Percentiles rank a stretch among this genome's conserved stretches.
phyloP scores from a whole-genome alignment of 1,140 invertebrate genomes.

The Centruroides sculpturatus region DNA sequence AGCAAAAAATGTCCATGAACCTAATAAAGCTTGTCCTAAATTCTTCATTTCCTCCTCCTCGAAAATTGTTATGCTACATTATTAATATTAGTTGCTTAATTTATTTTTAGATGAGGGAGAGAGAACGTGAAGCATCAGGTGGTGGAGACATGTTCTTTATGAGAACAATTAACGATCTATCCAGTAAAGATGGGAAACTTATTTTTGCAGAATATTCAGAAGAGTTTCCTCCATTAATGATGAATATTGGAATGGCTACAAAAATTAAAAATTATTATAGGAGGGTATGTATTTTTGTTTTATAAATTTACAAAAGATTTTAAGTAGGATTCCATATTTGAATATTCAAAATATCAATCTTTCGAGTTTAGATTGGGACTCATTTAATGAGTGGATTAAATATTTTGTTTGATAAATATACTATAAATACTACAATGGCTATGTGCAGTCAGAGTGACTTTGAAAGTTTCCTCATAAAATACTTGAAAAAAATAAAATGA shows the following conservation, averaged over 20 bases:
- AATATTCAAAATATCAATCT: too few relatives aligned
- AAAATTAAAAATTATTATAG: constrained; percentile 94
- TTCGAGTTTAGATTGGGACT: constrained; percentile 23
- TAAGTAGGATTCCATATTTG: neutral
- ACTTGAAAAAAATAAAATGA: too few relatives aligned
- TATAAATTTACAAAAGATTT: neutral
- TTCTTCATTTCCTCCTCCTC: neutral
- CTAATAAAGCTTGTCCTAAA: neutral
- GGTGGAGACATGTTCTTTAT: constrained; percentile 98
- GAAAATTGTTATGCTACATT: neutral
- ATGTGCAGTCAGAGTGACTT: too few relatives aligned
- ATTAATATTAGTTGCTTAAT: too few relatives aligned
- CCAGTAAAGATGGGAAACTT: constrained; percentile 82
- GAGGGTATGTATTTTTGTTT: constrained; percentile 31
- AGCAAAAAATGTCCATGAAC: constrained; percentile 15
- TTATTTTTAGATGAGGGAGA: constrained; percentile 46
- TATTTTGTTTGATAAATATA: too few relatives aligned
- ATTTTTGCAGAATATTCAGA: constrained; percentile 91
- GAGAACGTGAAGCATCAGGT: constrained; percentile 79
- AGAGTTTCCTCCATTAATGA: constrained; percentile 89
- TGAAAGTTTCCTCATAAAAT: too few relatives aligned
- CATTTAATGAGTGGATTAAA: too few relatives aligned
- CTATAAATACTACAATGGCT: too few relatives aligned
- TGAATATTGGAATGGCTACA: constrained; percentile 94
- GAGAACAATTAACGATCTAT: constrained; percentile 88